Evolutionary conservation across 1,140 invertebrate genomes (phyloP), one percentile per base, ranked within the genome.

Genomic region (Druon quercuslanigerum): DNA sequence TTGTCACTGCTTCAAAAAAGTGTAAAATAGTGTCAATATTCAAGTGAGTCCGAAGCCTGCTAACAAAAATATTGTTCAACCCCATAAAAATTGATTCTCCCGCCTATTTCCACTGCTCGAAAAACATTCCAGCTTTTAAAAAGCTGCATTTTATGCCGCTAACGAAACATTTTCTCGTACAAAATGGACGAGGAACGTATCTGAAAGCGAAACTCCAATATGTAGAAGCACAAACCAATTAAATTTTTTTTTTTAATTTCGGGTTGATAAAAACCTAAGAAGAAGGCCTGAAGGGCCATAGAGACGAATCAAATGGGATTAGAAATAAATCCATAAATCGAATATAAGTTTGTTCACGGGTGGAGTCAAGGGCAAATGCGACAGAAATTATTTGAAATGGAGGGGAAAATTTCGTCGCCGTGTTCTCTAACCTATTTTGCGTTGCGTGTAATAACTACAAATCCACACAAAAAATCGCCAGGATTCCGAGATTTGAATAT

Each of bases 311-410:
- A 25, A 60, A 33, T 33, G 33, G 40, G 3, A 60, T 33, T 60
- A 33, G 5, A 33, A 33, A 33, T 33, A 33, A 33, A 33, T 33
- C 25, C 25, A 33, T 33, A 33, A 70, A 56, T 20, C 20, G 40
- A 57, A 76, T 19, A 76, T 19, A 51, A 19, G 50, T 54, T 8
- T 9, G 57, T 46, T 72, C 51, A 71, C 54, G 54, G 54, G 72
- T 40, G 72, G 54, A 73, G 52, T 70, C 57, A 66, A 40, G 25
- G 60, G 33, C 60, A 66, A 66, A 16, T 66, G 20, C 25, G 60
- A 66, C 60, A 66, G 60, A 66, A 66, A 66, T 40, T 33, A 33
- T 66, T 40, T 40, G 4, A 40, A 40, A 25, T 33, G 25, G 60
- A 66, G 25, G 60, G 60, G 60, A 66, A 33, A 40, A 12, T 19